These are phyloP conservation scores for Drosophila setosimentum DNA, from an alignment of 2,888 invertebrate species.

Conservation along the genomic window DNA sequence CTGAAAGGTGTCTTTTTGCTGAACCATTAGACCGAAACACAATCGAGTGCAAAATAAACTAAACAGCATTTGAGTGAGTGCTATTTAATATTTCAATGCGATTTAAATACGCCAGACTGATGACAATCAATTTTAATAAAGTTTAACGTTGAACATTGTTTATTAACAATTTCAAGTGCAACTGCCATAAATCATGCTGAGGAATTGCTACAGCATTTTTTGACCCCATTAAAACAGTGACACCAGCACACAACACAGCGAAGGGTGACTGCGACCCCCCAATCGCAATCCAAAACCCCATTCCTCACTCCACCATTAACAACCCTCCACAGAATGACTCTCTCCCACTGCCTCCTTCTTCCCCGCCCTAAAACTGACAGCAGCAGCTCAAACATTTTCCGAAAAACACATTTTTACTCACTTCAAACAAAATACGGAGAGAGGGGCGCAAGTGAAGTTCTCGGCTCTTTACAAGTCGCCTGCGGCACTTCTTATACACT, in stretches of 20 bases:
- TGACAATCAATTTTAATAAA: slow-evolving; percentile 60
- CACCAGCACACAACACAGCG: slow-evolving; percentile 25
- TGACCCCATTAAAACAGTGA: slow-evolving; percentile 66
- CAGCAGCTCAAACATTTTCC: slow-evolving; percentile 53
- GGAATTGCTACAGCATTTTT: slow-evolving; percentile 28
- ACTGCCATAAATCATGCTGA: slow-evolving; percentile 56
- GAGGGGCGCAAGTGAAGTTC: slow-evolving; percentile 48
- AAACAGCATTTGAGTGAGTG: slow-evolving; percentile 36
- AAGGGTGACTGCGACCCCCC: slow-evolving; percentile 24
- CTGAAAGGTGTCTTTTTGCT: slow-evolving; percentile 44
- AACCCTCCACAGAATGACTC: neutral
- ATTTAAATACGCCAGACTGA: slow-evolving; percentile 20
- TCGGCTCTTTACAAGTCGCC: slow-evolving; percentile 30
- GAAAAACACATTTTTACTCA: slow-evolving; percentile 61
- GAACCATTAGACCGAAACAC: slow-evolving; percentile 10
- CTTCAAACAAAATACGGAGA: slow-evolving; percentile 57
- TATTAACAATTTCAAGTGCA: slow-evolving; percentile 41
- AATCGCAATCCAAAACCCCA: neutral
- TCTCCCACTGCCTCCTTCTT: neutral
- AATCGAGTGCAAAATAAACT: slow-evolving; percentile 44
- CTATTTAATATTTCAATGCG: slow-evolving; percentile 41
- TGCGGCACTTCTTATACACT: slow-evolving; percentile 31
- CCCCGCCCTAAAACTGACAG: slow-evolving; percentile 47
- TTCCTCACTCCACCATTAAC: neutral
- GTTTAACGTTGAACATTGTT: slow-evolving; percentile 35